Evolutionary conservation across 2,888 invertebrate species (phyloP), one percentile per base, ranked within the genome.

Genomic region (Tricholauxania praeusta): DNA sequence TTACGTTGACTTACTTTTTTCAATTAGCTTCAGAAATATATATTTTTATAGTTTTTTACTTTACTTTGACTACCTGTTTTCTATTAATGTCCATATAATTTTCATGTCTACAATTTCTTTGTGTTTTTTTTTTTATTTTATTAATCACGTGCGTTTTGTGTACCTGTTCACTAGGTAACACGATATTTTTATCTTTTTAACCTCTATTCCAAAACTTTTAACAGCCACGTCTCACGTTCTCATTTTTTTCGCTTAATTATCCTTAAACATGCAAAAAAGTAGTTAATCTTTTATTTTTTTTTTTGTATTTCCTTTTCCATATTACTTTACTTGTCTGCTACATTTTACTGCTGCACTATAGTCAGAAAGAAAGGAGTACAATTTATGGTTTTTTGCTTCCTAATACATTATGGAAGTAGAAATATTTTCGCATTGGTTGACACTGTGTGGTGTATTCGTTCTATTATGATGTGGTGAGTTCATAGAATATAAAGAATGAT

Each of bases 371-470:
- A 10, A 39, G 39, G 10, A 39, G 10, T 39, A 39, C 6, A 10
- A 39, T 39, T 39, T 39, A 39, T 39, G 39, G 39, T 39, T 10
- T 39, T 39, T 39, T 55, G 55, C 22, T 55, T 55, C 39, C 55
- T 55, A 55, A 55, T n/a, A 55, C 22, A 55, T 55, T 55, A 17
- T 19, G 55, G 55, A 55, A 55, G 22, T 55, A 17, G 55, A 17
- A n/a, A 12, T 19, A 53, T 53, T 53, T 8, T 39, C 39, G 19
- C 55, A 17, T 19, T 55, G 55, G 17, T 22, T 22, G 12, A 17
- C 55, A 22, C 12, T 19, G 55, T 22, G 19, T 55, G 19, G 55
- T 55, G 55, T 19, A 22, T 55, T 55, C 1, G 55, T 19, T 12
- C 12, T 55, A 22, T 12, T 53, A 7, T 53, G n/a, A 5, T 55